Percentiles rank a stretch among this genome's conserved stretches.
Conservation (phyloP, 2,797 vertebrate species). For the Onychomys torridus region DNA sequence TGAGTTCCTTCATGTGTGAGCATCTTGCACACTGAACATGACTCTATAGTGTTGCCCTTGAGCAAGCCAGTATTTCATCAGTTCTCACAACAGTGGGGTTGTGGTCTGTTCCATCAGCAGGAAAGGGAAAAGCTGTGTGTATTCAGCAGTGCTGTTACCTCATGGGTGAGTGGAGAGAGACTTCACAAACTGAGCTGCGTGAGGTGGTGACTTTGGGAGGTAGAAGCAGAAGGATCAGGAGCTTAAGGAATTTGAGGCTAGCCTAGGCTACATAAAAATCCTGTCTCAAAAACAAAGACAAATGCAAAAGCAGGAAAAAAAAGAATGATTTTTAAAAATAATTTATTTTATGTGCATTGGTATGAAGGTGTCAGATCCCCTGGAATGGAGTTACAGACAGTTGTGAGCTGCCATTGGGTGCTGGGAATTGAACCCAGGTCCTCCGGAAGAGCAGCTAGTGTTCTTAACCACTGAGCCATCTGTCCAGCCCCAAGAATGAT, state of each 20-base stretch:
- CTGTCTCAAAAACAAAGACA: neutral
- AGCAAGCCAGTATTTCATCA: neutral
- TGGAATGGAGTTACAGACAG: too few species aligned
- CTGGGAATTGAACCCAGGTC: too few species aligned
- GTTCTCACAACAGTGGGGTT: neutral
- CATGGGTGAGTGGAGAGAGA: neutral
- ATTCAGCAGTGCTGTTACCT: neutral
- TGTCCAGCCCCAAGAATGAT: too few species aligned
- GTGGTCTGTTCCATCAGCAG: neutral
- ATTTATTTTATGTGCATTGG: too few species aligned
- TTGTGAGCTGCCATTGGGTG: too few species aligned
- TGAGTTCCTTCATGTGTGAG: neutral
- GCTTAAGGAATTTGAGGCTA: neutral
- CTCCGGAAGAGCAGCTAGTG: too few species aligned
- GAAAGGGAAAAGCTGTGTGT: neutral
- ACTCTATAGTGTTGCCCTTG: neutral
- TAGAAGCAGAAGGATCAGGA: neutral
- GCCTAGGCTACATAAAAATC: neutral
- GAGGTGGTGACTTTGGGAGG: neutral
- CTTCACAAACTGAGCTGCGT: neutral
- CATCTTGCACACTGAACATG: neutral
- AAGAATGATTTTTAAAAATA: neutral
- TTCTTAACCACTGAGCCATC: too few species aligned
- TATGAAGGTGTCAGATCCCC: too few species aligned
- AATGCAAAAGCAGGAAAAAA: neutral